These are phyloP conservation scores for Brachypteracias leptosomus DNA, from an alignment of 2,113 vertebrate species.

Conservation along the genomic window DNA sequence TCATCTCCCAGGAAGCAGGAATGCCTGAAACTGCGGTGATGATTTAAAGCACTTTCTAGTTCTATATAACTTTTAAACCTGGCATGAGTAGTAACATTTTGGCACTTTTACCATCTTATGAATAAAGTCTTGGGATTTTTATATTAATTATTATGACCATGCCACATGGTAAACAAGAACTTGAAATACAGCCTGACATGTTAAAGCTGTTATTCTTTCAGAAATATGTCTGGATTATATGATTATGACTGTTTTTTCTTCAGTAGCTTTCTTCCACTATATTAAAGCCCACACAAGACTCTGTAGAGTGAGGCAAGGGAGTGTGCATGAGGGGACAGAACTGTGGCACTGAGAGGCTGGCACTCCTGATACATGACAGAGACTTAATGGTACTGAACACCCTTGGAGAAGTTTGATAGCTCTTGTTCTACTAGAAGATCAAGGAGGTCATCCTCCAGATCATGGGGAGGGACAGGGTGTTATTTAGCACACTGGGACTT, in stretches of 20 bases:
- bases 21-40: neutral
- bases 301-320: neutral
- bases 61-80: neutral
- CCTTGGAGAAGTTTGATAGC: neutral
- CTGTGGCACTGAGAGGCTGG: neutral
- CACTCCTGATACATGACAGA: neutral
- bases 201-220: neutral
- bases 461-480: fast-evolving
- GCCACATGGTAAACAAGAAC: neutral
- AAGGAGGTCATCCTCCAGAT: neutral
- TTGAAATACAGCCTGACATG: neutral
- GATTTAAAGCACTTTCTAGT: neutral
- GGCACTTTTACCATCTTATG: neutral
- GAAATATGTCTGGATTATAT: neutral
- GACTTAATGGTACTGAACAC: neutral
- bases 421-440: neutral
- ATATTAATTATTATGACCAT: neutral
- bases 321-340: neutral
- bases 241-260: neutral
- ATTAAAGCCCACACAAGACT: neutral
- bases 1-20: neutral
- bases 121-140: neutral
- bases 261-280: neutral
- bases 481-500: neutral
- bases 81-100: neutral